These are phyloP conservation scores for Agriopis leucophaearia DNA, from an alignment of 2,888 invertebrate species.

Conservation along the genomic window DNA sequence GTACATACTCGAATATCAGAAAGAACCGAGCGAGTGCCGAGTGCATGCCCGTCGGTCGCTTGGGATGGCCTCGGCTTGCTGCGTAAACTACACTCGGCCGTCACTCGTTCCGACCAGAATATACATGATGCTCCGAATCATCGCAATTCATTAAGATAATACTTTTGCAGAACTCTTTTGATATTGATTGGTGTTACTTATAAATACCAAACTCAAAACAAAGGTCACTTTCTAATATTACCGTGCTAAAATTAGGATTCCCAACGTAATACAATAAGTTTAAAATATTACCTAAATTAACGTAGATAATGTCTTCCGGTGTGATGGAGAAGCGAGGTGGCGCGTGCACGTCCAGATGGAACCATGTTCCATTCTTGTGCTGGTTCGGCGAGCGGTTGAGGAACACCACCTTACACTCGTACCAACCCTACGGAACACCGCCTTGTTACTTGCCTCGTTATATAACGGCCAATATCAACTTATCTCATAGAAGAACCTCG, in stretches of 20 bases:
- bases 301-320: constrained; percentile 98
- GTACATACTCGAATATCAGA: no score
- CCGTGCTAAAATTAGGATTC: not conserved
- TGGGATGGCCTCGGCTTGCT: no score
- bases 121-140: no score
- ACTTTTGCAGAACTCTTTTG: no score
- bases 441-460: constrained; percentile 11
- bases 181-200: no score
- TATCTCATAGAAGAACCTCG: constrained; percentile 28
- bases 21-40: no score
- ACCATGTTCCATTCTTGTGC: constrained; percentile 98
- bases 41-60: no score
- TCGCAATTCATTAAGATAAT: no score
- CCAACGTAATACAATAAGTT: constrained; percentile 3
- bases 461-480: constrained; percentile 28
- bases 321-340: constrained; percentile 98
- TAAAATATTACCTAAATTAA: constrained; percentile 90
- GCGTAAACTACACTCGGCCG: no score
- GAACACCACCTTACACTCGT: constrained; percentile 97
- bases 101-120: no score
- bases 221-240: constrained; percentile 12
- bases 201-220: constrained; percentile 4
- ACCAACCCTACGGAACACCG: constrained; percentile 91
- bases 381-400: constrained; percentile 97
- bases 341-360: constrained; percentile 98